Percentiles rank a stretch among this genome's conserved stretches.
Conservation (phyloP, 2,888 invertebrate genomes). For the Saturnia pavonia region DNA sequence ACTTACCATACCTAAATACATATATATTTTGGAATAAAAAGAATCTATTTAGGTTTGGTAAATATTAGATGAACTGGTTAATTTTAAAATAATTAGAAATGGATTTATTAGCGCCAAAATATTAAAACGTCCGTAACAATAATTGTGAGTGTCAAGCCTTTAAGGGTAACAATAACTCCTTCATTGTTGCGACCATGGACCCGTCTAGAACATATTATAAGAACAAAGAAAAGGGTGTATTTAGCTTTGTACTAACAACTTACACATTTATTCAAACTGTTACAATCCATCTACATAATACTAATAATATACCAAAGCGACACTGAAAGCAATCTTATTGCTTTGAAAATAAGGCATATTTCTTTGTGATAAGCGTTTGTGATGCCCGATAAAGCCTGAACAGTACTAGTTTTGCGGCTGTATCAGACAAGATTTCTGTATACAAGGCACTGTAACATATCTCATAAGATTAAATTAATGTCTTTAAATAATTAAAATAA, state of each 20-base stretch:
- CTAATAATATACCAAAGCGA: not conserved
- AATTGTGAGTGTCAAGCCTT: no score
- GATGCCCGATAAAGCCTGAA: not conserved
- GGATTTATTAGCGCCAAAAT: no score
- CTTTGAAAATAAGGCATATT: slow-evolving; percentile 14
- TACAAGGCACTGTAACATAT: slow-evolving; percentile 14
- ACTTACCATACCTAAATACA: not conserved
- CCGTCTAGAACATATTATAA: no score
- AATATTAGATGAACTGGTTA: not conserved
- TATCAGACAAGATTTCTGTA: slow-evolving; percentile 2
- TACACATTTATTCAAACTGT: not conserved
- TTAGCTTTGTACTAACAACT: not conserved
- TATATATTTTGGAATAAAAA: not conserved
- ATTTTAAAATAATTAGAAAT: no score
- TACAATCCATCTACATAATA: not conserved
- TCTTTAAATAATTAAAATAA: not conserved
- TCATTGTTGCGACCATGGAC: no score
- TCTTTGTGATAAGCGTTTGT: slow-evolving; percentile 8
- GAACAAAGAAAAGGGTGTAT: not conserved
- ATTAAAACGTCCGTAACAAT: no score
- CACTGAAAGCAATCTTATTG: slow-evolving; percentile 17
- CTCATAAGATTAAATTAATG: slow-evolving; percentile 6
- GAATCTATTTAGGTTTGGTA: not conserved
- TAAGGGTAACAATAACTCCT: no score
- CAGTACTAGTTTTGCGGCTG: not conserved